A percentile compares a stretch with the other conserved stretches of the same genome.
These are phyloP conservation scores for Rachycentron canadum DNA, from an alignment of 2,797 vertebrate genomes.

Conservation along the genomic window DNA sequence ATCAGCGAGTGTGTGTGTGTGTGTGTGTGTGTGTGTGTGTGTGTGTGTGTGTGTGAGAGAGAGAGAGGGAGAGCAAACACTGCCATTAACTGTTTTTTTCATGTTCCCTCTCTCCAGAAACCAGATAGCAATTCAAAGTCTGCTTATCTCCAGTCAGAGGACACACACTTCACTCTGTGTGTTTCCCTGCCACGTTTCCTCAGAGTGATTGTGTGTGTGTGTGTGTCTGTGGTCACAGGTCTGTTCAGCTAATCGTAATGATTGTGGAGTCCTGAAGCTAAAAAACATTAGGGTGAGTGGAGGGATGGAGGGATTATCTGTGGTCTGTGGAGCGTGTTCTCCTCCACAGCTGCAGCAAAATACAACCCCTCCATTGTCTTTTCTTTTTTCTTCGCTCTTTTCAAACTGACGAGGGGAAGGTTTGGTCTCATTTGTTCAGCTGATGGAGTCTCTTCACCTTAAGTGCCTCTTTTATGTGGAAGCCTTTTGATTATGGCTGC, in stretches of 20 bases:
- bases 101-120: slow-evolving; percentile 21
- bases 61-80: slow-evolving; percentile 4
- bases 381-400: slow-evolving; percentile 7
- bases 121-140: slow-evolving; percentile 47
- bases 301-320: slow-evolving; percentile 40
- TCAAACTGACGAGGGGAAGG: background rate
- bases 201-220: slow-evolving; percentile 6
- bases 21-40: slow-evolving; percentile 11
- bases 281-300: slow-evolving; percentile 43
- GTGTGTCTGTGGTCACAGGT: slow-evolving; percentile 26
- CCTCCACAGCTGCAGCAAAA: slow-evolving; percentile 44
- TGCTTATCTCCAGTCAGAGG: slow-evolving; percentile 47
- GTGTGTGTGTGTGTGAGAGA: background rate
- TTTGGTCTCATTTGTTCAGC: background rate
- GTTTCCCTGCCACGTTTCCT: slow-evolving; percentile 9
- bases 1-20: background rate
- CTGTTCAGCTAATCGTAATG: slow-evolving; percentile 46
- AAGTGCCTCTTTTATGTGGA: no score
- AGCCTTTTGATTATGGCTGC: no score
- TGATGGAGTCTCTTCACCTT: background rate
- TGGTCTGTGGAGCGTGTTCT: slow-evolving; percentile 14
- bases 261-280: slow-evolving; percentile 48
- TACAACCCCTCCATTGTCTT: background rate
- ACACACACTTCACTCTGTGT: slow-evolving; percentile 34
- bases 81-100: slow-evolving; percentile 33